Percentiles rank a stretch among this genome's conserved stretches.
These are phyloP conservation scores for Nemurella pictetii DNA, from an alignment of 2,888 invertebrate genomes.

Conservation along the genomic window DNA sequence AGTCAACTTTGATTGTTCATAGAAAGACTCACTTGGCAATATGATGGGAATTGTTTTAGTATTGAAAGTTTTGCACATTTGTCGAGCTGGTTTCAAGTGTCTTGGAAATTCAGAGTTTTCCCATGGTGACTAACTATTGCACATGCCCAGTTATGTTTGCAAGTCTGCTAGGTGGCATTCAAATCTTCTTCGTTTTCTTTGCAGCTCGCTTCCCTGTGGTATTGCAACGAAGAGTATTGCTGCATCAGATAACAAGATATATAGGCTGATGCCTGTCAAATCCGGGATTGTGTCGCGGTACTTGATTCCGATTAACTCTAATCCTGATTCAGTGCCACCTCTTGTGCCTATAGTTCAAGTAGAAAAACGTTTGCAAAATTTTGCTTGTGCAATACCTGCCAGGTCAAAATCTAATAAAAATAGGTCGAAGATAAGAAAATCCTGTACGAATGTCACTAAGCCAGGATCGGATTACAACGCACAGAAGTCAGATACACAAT, in stretches of 20 bases:
- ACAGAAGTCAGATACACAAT: neutral
- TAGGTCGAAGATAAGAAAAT: too few species aligned
- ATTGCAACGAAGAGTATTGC: neutral
- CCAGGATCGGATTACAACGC: neutral
- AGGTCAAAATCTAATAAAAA: too few species aligned
- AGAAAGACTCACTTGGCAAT: constrained; percentile 39
- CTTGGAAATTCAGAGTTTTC: neutral
- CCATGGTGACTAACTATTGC: neutral
- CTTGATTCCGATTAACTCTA: neutral
- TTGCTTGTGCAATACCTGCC: neutral
- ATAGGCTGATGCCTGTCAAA: neutral
- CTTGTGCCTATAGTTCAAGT: neutral
- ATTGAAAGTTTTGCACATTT: too few species aligned
- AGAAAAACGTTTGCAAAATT: neutral
- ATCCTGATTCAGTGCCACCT: constrained; percentile 27
- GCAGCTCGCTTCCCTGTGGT: constrained; percentile 16
- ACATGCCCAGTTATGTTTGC: neutral
- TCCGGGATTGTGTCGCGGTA: neutral
- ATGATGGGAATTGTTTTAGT: too few species aligned
- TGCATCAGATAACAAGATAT: constrained; percentile 7
- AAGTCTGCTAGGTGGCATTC: constrained; percentile 23
- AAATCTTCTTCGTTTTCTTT: constrained; percentile 29
- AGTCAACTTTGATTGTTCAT: constrained; percentile 48
- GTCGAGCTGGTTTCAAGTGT: too few species aligned
- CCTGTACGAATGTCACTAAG: too few species aligned